A percentile compares a stretch with the other conserved stretches of the same genome.
These are phyloP conservation scores for Prosopocoilus inquinatus DNA, from an alignment of 2,888 invertebrate genomes.

Conservation along the genomic window DNA sequence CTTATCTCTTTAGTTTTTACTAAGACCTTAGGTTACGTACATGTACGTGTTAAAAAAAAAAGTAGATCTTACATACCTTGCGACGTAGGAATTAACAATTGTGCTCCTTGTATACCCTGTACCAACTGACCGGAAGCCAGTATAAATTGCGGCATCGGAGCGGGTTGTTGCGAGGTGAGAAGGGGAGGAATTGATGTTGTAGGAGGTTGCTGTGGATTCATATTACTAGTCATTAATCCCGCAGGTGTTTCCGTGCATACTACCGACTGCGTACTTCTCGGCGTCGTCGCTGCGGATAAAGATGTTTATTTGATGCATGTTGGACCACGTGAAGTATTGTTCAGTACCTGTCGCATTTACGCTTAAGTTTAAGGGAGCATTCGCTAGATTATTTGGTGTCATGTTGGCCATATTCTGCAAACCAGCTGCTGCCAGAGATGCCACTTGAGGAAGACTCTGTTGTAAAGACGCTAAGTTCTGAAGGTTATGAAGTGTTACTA, in stretches of 20 bases:
- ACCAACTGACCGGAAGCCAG: slow-evolving; percentile 88
- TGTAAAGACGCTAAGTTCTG: slow-evolving; percentile 78
- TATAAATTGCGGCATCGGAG: slow-evolving; percentile 87
- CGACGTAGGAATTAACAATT: slow-evolving; percentile 91
- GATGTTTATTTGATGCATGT: background rate
- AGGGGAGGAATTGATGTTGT: slow-evolving; percentile 57
- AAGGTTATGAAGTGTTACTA: slow-evolving; percentile 73
- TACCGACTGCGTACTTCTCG: slow-evolving; percentile 22
- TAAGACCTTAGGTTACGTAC: too few relatives aligned
- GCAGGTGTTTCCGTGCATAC: slow-evolving; percentile 23
- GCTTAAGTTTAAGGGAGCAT: slow-evolving; percentile 81
- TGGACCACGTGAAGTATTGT: slow-evolving; percentile 8
- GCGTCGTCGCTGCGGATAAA: slow-evolving; percentile 6
- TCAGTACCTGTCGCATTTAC: slow-evolving; percentile 55
- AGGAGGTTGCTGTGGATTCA: slow-evolving; percentile 31
- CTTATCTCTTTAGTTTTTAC: too few relatives aligned
- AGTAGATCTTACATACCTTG: slow-evolving; percentile 64
- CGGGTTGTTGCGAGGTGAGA: slow-evolving; percentile 59
- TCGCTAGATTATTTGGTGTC: slow-evolving; percentile 49
- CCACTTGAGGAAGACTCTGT: slow-evolving; percentile 62
- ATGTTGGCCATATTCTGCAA: slow-evolving; percentile 58
- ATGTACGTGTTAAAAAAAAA: background rate
- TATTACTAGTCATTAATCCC: slow-evolving; percentile 26
- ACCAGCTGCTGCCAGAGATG: slow-evolving; percentile 57
- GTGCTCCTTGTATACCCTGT: slow-evolving; percentile 91